These are phyloP conservation scores for Creontiades dilutus DNA, from an alignment of 2,888 invertebrate genomes.

Conservation along the genomic window DNA sequence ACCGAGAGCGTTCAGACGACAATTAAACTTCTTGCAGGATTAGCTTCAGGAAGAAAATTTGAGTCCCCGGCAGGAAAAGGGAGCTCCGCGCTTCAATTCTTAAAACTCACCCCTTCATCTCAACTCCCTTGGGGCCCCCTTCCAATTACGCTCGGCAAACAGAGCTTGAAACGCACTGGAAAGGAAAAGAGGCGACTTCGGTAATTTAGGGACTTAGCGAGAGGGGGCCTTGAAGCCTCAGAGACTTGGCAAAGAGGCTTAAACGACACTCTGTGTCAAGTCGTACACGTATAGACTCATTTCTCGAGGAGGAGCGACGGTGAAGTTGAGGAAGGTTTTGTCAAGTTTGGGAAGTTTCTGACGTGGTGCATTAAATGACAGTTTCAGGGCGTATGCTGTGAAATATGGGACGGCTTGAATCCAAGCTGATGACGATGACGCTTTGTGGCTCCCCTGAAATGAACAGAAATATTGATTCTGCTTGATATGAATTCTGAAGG, in stretches of 20 bases:
- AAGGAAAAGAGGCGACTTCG: slow-evolving; percentile 58
- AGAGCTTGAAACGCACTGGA: slow-evolving; percentile 64
- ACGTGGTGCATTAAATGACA: background rate
- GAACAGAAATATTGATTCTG: too few species aligned
- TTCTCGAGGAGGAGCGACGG: background rate
- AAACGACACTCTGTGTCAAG: slow-evolving; percentile 54
- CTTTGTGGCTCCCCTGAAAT: too few species aligned
- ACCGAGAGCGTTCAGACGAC: slow-evolving; percentile 39
- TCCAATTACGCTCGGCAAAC: slow-evolving; percentile 72
- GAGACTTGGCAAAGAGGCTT: slow-evolving; percentile 60
- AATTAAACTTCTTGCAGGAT: slow-evolving; percentile 67
- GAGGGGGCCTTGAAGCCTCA: slow-evolving; percentile 1
- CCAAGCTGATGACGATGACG: too few species aligned
- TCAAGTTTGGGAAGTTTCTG: background rate
- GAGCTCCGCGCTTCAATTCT: slow-evolving; percentile 30
- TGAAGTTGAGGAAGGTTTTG: background rate
- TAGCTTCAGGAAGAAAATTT: slow-evolving; percentile 62
- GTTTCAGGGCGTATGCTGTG: background rate
- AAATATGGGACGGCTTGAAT: too few species aligned
- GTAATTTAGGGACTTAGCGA: slow-evolving; percentile 71
- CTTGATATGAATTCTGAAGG: too few species aligned
- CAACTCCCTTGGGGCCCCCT: slow-evolving; percentile 40
- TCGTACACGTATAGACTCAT: slow-evolving; percentile 44
- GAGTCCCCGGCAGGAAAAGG: slow-evolving; percentile 45
- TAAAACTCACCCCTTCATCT: slow-evolving; percentile 62